Evolutionary conservation across 2,888 invertebrate species (phyloP), one percentile per base, ranked within the genome.

Genomic region (Leptinotarsa tumamoca): DNA sequence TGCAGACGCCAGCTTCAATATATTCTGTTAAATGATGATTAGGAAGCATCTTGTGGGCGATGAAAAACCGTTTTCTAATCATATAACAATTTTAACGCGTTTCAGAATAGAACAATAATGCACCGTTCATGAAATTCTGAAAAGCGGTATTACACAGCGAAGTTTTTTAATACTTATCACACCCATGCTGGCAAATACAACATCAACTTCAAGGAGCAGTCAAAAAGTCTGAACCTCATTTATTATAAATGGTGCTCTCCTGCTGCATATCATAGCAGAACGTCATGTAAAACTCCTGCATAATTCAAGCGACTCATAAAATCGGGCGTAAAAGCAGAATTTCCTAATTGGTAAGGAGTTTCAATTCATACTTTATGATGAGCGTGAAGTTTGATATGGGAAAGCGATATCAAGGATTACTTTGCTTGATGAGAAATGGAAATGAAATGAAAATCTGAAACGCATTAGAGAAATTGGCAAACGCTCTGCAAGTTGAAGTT

Each of bases 381-480:
- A 86, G 86, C 85, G 87, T 87, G 87, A 87, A 87, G 86, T 87
- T 86, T 87, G 87, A 87, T 87, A 86, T 87, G 85, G 86, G 85
- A 86, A 87, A 86, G 86, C 87, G 86, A 87, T 87, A 87, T 87
- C 87, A 84, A 80, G 86, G 86, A 87, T 87, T 87, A 87, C 88
- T 88, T 87, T 87, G 85, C 85, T 84, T 88, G 88, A 88, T 88
- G 88, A 88, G 87, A 87, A 87, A 88, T 86, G 88, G 87, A 87
- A 88, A 88, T 88, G 87, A 87, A 87, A 87, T 86, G 88, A 87
- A 87, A 88, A 88, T 88, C 87, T 86, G 87, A 87, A 88, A 87
- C 86, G 86, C 88, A 88, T 88, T 88, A 88, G 86, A 88, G 87
- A 88, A 88, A 88, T 88, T 88, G 87, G 87, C 87, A 85, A 58